Evolutionary conservation across 2,113 vertebrate species (phyloP), one percentile per base, ranked within the genome.

Genomic region (Phycodurus eques): DNA sequence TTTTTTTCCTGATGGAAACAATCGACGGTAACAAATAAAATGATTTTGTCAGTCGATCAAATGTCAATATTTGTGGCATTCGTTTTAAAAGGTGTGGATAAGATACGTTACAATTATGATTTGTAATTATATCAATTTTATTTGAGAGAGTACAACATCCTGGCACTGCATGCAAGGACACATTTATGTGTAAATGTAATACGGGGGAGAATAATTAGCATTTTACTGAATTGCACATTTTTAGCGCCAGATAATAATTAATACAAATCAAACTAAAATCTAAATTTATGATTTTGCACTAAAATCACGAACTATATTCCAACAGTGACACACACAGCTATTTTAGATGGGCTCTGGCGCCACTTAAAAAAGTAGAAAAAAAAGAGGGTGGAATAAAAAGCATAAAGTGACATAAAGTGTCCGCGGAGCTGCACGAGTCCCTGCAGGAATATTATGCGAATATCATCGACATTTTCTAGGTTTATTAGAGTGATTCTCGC

Each of bases 341-440:
- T 61, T 61, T 61, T 61, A 35, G 27, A 61, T 15, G 31, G 15
- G 31, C 59, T 35, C 31, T 35, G 59, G 31, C 49, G 46, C n/a
- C n/a, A 53, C 66, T 49, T 17, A 22, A 64, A 22, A 53, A 56
- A 8, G 35, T 54, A 19, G 6, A 17, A 17, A 3, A 35, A 61
- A 61, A 35, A 61, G 8, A 54, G 27, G 13, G 27, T 10, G 13
- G 27, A 31, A 53, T 17, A 10, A 69, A 63, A 13, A 56, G 8
- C 49, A 71, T 49, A 65, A 80, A 82, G 63, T 73, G 20, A 1
- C 74, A 79, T 71, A 56, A 84, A 83, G 80, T 76, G 74, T 68
- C 1, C 19, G 66, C 68, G 66, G 74, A 77, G 70, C 74, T 66
- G 19, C 77, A 75, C 14, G 35, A 35, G 56, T 62, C 77, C 71